Percentiles rank a stretch among this genome's conserved stretches.
Conservation (phyloP, 1,140 invertebrate genomes). For the Diabrotica undecimpunctata region DNA sequence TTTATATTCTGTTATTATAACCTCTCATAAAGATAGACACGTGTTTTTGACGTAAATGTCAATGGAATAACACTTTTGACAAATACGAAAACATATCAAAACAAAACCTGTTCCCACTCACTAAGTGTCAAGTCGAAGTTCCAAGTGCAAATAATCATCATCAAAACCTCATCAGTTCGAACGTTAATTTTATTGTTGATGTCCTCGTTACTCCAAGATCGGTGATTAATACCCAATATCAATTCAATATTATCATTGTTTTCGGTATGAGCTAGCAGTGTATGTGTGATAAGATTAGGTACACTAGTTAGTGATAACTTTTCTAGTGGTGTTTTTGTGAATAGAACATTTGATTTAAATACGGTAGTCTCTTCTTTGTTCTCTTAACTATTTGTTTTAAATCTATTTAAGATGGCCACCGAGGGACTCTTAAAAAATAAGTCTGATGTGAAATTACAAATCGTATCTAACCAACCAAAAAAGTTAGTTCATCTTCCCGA, state of each 20-base stretch:
- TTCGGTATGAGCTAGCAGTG: neutral
- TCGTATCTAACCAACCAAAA: constrained; percentile 66
- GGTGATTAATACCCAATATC: neutral
- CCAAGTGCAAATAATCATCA: constrained; percentile 1
- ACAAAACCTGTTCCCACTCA: neutral
- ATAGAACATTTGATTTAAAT: too few relatives aligned
- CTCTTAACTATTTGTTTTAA: too few relatives aligned
- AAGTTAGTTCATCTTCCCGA: constrained; percentile 78
- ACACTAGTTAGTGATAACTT: neutral
- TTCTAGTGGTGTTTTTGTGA: neutral
- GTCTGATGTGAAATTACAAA: constrained; percentile 55
- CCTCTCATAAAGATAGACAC: neutral
- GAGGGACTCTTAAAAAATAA: constrained; percentile 52
- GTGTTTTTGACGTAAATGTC: neutral
- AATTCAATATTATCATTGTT: neutral
- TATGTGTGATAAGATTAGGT: neutral
- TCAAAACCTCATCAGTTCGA: neutral
- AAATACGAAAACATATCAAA: neutral
- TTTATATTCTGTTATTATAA: too few relatives aligned
- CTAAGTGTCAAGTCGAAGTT: neutral
- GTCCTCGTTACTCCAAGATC: neutral
- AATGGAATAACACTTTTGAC: neutral
- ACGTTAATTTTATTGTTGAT: neutral
- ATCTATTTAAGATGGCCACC: constrained; percentile 40
- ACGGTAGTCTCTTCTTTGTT: too few relatives aligned